Percentiles rank a stretch among this genome's conserved stretches.
These are phyloP conservation scores for Ornithoptera alexandrae DNA, from an alignment of 2,888 invertebrate species.

Conservation along the genomic window DNA sequence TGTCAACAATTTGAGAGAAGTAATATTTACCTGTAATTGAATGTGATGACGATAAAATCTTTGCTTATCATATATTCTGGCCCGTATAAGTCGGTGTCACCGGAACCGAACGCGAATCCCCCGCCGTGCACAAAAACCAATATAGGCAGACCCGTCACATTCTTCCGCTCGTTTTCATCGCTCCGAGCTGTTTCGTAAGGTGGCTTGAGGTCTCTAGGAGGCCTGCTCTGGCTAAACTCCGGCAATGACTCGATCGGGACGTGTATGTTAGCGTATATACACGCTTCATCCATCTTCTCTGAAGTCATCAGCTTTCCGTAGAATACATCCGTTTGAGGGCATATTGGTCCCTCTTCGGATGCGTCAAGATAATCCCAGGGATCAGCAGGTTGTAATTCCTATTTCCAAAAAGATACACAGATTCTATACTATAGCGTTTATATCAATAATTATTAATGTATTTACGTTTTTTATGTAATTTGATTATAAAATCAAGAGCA, in stretches of 20 bases:
- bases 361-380: conserved; percentile 78
- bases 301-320: conserved; percentile 53
- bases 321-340: conserved; percentile 79
- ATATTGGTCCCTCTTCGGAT: conserved; percentile 78
- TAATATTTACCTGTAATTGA: conserved; percentile 63
- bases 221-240: conserved; percentile 25
- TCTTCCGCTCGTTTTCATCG: conserved; percentile 26
- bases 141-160: conserved; percentile 50
- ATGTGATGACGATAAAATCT: conserved; percentile 66
- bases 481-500: too few relatives aligned
- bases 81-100: conserved; percentile 62
- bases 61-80: conserved; percentile 63
- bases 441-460: too few relatives aligned
- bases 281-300: conserved; percentile 55
- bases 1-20: not conserved
- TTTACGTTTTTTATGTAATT: too few relatives aligned
- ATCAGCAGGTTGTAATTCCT: conserved; percentile 76
- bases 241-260: conserved; percentile 53
- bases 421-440: too few relatives aligned
- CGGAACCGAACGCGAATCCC: conserved; percentile 68
- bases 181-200: conserved; percentile 36
- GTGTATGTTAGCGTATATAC: conserved; percentile 67
- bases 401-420: conserved; percentile 28
- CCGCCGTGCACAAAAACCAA: conserved; percentile 71
- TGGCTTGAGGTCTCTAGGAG: conserved; percentile 36